Base-by-base conservation (phyloP, 2,888 invertebrate species). In the Orthonychiurus folsomi region DNA sequence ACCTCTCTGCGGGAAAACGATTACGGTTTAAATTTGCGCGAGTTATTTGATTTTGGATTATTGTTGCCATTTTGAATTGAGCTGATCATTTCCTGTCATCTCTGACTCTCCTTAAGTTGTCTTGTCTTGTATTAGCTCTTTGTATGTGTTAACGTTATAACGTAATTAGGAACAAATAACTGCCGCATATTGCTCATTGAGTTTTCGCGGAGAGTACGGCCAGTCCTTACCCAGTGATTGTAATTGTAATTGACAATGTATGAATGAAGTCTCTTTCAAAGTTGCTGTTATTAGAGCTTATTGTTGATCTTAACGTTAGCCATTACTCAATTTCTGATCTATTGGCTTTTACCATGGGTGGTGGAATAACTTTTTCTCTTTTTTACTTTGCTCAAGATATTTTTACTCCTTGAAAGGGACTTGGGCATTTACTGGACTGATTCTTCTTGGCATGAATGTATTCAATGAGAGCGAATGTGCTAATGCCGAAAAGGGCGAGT, bases 401-500 rank as follows among this genome's bases (percentile, higher is more conserved):
- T 37, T 37, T 37, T 37, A 15, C 37, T 37, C 15, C 37, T 37
- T 37, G 15, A 37, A 37, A 15, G 37, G 37, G 37, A 37, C 9
- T 37, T 37, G 60, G 61, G 60, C 68, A 66, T 66, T 71, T 66
- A 63, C 70, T 68, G 69, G 67, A 66, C 56, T 64, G 68, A 62
- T 48, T 67, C 55, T 66, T 37, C 15, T 15, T 37, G 5, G 37
- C 15, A 15, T 37, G 15, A 37, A 37, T 62, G 61, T 27, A 27
- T 56, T 25, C n/a, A 28, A 27, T 26, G 26, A 28, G 15, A 55
- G 25, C 3, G 28, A 50, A 59, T n/a, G 52, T n/a, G 24, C 24
- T 15, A 3, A 3, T 72, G 69, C 67, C 66, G 54, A 67, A 63
- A 72, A 72, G 72, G 72, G 72, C 72, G 66, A 70, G 67, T 70